These are phyloP conservation scores for Cotesia glomerata DNA, from an alignment of 1,140 invertebrate genomes.

Conservation along the genomic window DNA sequence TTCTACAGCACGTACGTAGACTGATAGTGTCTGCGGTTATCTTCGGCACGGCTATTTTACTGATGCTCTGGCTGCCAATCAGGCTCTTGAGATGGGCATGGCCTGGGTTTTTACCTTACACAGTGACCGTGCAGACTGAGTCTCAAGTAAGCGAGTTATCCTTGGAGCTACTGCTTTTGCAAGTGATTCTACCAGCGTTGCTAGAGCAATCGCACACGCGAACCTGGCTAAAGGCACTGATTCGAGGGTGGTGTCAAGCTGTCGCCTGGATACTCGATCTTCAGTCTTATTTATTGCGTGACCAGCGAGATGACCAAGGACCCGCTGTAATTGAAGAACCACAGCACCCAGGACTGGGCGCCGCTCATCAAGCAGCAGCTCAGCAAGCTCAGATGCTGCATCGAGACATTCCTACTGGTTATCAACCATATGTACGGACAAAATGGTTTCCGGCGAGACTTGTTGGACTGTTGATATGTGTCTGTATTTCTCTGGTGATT, in stretches of 20 bases:
- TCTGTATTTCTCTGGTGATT: constrained; percentile 84
- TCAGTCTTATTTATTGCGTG: constrained; percentile 86
- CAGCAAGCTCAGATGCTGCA: constrained; percentile 65
- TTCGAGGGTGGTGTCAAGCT: constrained; percentile 87
- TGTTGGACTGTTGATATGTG: constrained; percentile 76
- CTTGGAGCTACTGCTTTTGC: constrained; percentile 90
- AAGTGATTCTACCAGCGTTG: constrained; percentile 94
- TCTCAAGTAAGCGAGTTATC: constrained; percentile 86
- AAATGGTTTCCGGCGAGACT: constrained; percentile 82
- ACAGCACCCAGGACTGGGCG: constrained; percentile 71
- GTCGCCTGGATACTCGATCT: constrained; percentile 87
- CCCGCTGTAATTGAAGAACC: constrained; percentile 58
- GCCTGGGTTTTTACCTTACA: constrained; percentile 93
- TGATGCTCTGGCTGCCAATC: constrained; percentile 96
- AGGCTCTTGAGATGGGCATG: constrained; percentile 82
- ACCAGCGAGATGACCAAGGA: constrained; percentile 62
- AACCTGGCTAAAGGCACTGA: constrained; percentile 87
- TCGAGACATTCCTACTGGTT: constrained; percentile 78
- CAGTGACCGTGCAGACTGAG: constrained; percentile 83
- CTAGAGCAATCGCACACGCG: constrained; percentile 95
- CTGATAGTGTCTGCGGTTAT: constrained; percentile 92
- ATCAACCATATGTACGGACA: constrained; percentile 88
- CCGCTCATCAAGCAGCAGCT: constrained; percentile 76
- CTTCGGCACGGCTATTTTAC: constrained; percentile 92
- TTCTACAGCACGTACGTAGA: constrained; percentile 87